phyloP scores from a whole-genome alignment of 2,113 vertebrate species.

The Nymphicus hollandicus region DNA sequence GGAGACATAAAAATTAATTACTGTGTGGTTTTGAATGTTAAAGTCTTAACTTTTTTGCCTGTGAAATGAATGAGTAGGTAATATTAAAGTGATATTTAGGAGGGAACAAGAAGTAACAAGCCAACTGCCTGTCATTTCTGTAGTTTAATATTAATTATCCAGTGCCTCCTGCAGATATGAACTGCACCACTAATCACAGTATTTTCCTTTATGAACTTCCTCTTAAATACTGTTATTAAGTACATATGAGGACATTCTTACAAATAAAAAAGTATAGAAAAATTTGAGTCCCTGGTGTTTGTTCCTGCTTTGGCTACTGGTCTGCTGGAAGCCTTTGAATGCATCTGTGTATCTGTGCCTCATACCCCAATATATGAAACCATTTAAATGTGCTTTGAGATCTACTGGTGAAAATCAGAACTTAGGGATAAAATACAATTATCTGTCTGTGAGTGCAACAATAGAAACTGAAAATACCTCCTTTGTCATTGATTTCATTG shows the following conservation, averaged over 20 bases:
- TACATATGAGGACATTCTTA: not conserved
- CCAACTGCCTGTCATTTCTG: not conserved
- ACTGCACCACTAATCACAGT: not conserved
- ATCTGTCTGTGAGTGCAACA: not conserved
- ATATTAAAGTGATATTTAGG: not conserved
- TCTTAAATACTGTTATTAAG: not conserved
- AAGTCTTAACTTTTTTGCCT: not conserved
- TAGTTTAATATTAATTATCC: not conserved
- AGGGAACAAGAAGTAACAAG: not conserved
- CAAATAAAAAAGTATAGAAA: not conserved
- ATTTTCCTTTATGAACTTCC: not conserved
- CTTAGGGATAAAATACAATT: not conserved
- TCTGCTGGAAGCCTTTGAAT: not conserved
- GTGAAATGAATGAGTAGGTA: not conserved
- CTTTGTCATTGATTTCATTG: not conserved
- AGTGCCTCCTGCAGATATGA: not conserved
- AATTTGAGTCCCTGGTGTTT: not conserved
- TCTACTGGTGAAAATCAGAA: not conserved
- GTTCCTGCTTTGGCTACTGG: not conserved
- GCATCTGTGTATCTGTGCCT: not conserved
- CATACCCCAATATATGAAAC: not conserved
- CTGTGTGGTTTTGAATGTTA: not conserved
- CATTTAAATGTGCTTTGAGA: not conserved
- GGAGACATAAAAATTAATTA: not conserved
- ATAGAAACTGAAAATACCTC: not conserved